Conservation (phyloP, 1,140 invertebrate species). For the Drosophila elegans region DNA sequence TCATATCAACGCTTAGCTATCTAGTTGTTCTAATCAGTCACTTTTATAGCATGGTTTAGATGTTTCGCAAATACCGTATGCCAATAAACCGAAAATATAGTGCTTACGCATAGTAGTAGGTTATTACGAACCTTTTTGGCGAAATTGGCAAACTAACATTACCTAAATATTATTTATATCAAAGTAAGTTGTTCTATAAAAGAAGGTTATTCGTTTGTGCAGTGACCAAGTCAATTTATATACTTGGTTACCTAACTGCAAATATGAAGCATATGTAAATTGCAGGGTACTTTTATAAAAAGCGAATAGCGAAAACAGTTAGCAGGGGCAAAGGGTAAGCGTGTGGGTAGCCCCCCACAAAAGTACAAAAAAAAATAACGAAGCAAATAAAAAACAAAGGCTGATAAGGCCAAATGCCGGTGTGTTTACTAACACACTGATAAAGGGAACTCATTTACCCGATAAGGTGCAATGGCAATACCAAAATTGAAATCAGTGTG, state of each 20-base stretch:
- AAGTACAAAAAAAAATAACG: slow-evolving; percentile 25
- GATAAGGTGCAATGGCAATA: slow-evolving; percentile 60
- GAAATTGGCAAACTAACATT: too few species aligned
- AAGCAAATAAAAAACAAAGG: slow-evolving; percentile 31
- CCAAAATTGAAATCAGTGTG: slow-evolving; percentile 58
- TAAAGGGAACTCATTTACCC: slow-evolving; percentile 25
- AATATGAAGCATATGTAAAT: too few species aligned
- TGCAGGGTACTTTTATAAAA: slow-evolving; percentile 10
- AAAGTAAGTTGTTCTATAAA: too few species aligned
- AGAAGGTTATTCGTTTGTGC: neutral
- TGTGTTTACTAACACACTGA: slow-evolving; percentile 67
- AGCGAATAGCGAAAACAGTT: slow-evolving; percentile 2
- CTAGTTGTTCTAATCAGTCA: slow-evolving; percentile 6
- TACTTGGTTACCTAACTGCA: neutral
- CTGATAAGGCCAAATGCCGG: slow-evolving; percentile 74
- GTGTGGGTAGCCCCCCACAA: slow-evolving; percentile 8
- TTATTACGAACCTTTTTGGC: neutral
- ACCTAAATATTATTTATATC: too few species aligned
- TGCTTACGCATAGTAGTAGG: neutral
- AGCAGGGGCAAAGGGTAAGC: neutral
- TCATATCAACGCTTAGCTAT: neutral
- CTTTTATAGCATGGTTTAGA: neutral
- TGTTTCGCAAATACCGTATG: neutral
- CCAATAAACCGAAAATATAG: neutral
- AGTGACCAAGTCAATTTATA: neutral